Evolutionary conservation across 2,888 invertebrate genomes (phyloP).

Genomic region (Melinopterus prodromus): DNA sequence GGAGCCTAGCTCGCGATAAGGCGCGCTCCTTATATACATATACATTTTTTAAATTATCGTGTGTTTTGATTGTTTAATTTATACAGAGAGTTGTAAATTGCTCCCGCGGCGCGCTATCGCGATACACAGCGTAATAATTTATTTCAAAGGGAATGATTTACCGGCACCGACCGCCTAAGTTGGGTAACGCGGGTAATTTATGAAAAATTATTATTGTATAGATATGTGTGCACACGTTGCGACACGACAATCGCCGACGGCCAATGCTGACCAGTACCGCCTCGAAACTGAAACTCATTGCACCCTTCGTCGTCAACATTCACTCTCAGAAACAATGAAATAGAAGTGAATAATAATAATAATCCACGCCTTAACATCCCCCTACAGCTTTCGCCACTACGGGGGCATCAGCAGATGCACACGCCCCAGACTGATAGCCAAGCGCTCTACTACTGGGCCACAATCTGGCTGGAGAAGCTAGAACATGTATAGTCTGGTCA

Average conservation of each 20-base stretch:
- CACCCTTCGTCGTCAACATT: too few relatives aligned
- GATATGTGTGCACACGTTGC: constrained; percentile 19
- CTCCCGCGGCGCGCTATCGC: constrained; percentile 9
- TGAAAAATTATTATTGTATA: constrained; percentile 26
- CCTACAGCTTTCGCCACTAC: too few relatives aligned
- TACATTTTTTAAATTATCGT: constrained; percentile 11
- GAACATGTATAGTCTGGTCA: too few relatives aligned
- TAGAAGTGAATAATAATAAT: too few relatives aligned
- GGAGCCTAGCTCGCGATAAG: constrained; percentile 12
- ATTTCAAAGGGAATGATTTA: constrained; percentile 18
- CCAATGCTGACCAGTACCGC: neutral
- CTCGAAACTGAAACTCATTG: neutral
- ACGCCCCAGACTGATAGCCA: too few relatives aligned
- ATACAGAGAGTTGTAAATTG: constrained; percentile 26
- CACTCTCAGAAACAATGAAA: too few relatives aligned
- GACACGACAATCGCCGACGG: constrained; percentile 7
- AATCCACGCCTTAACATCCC: too few relatives aligned
- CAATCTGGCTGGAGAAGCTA: too few relatives aligned
- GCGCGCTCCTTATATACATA: constrained; percentile 8
- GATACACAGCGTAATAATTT: constrained; percentile 29
- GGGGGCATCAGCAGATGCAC: too few relatives aligned
- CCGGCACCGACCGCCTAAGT: constrained; percentile 8
- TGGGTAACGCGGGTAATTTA: constrained; percentile 17
- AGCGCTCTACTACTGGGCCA: too few relatives aligned
- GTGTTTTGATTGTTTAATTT: constrained; percentile 23